Conservation (phyloP, 2,797 vertebrate genomes). For the Lepilemur septentrionalis region DNA sequence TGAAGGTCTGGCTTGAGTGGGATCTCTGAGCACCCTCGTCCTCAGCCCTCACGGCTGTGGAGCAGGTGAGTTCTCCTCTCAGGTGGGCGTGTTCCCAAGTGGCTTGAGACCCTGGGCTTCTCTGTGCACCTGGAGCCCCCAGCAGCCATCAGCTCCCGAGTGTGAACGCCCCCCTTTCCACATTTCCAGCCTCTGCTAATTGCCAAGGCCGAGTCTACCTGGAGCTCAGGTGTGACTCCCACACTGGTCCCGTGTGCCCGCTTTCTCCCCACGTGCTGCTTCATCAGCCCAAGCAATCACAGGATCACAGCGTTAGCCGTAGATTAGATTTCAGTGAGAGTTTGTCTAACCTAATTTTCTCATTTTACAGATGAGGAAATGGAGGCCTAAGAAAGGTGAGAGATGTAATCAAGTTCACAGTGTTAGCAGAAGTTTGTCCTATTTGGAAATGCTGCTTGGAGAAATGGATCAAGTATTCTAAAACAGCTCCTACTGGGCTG, state of each 20-base stretch:
- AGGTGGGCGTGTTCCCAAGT: neutral
- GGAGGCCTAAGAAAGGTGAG: neutral
- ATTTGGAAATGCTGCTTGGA: neutral
- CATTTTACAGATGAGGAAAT: conserved; percentile 33
- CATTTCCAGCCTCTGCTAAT: neutral
- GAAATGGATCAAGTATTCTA: neutral
- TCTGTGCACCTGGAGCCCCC: neutral
- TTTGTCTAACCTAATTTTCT: neutral
- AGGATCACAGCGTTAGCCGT: neutral
- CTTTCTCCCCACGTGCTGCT: neutral
- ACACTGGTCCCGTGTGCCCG: neutral
- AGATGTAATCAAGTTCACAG: neutral
- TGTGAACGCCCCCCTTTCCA: neutral
- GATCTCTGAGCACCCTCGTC: neutral
- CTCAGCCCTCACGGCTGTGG: neutral
- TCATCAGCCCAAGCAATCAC: neutral
- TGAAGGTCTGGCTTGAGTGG: neutral
- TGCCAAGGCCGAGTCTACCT: neutral
- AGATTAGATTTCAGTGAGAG: neutral
- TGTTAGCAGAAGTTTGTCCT: neutral
- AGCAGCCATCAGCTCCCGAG: neutral
- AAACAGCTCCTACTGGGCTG: neutral
- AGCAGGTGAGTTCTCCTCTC: neutral
- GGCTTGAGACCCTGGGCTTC: neutral
- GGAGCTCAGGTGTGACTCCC: neutral